Conservation (phyloP, 2,113 vertebrate species). For the Cervus canadensis region DNA sequence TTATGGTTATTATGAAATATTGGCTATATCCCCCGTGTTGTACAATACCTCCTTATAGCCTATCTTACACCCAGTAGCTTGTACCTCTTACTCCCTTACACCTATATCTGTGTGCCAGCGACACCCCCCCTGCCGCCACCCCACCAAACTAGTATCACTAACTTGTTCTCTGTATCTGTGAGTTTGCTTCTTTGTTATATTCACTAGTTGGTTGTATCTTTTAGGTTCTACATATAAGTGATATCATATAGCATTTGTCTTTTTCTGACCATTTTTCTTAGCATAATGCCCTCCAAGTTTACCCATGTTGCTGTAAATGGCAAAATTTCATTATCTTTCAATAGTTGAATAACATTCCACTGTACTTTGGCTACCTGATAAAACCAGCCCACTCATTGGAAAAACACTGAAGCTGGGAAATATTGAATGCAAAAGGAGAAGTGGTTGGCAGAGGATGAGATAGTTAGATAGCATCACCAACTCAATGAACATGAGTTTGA, state of each 20-base stretch:
- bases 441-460: neutral
- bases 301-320: neutral
- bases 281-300: neutral
- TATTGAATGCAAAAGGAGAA: neutral
- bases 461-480: neutral
- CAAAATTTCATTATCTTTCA: neutral
- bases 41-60: neutral
- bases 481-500: neutral
- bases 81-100: neutral
- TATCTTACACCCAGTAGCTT: neutral
- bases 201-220: neutral
- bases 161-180: neutral
- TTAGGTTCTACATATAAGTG: neutral
- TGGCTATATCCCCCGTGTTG: neutral
- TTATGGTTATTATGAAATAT: neutral
- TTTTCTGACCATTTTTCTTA: neutral
- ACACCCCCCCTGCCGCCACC: accelerated
- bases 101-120: neutral
- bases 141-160: neutral
- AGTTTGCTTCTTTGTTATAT: neutral
- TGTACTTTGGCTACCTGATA: neutral
- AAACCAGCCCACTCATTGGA: neutral
- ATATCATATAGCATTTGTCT: neutral
- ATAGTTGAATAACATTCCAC: neutral
- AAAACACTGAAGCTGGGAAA: neutral